These are phyloP conservation scores for Mustela nigripes DNA, from an alignment of 2,113 vertebrate species.

Conservation along the genomic window DNA sequence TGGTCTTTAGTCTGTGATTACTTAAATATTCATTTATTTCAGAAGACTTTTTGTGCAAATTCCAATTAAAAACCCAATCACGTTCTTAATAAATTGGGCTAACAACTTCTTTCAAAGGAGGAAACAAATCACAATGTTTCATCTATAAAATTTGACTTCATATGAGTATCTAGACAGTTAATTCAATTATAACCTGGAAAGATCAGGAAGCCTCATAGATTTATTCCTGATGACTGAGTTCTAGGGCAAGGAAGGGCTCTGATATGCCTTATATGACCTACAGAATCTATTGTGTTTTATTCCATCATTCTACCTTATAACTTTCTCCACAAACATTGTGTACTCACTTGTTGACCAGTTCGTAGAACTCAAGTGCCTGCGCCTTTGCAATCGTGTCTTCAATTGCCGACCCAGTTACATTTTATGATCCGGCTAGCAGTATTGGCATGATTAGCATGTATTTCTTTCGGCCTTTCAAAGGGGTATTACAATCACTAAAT, in stretches of 20 bases:
- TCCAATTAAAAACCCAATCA: conserved; percentile 78
- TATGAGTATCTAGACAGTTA: background rate
- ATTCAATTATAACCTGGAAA: conserved; percentile 15
- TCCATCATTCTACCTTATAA: background rate
- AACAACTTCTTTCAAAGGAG: conserved; percentile 61
- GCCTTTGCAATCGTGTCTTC: conserved; percentile 19
- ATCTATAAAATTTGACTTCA: conserved; percentile 55
- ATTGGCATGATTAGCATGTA: conserved; percentile 74
- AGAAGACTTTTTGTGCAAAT: conserved; percentile 76
- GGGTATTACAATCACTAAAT: conserved; percentile 74
- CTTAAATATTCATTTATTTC: conserved; percentile 83
- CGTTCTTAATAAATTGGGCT: conserved; percentile 77
- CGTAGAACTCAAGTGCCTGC: background rate
- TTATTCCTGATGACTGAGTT: background rate
- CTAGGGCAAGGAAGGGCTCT: background rate
- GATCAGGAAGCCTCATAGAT: background rate
- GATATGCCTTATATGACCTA: background rate
- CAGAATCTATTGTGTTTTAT: background rate
- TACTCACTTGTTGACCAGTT: background rate
- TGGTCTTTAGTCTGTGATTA: conserved; percentile 74
- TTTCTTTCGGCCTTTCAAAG: conserved; percentile 75
- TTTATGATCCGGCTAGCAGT: conserved; percentile 64
- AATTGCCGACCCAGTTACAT: conserved; percentile 52
- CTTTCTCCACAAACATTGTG: background rate
- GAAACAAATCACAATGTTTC: conserved; percentile 62